Base-by-base conservation (phyloP, 2,888 invertebrate genomes). In the Rhagonycha lutea region DNA sequence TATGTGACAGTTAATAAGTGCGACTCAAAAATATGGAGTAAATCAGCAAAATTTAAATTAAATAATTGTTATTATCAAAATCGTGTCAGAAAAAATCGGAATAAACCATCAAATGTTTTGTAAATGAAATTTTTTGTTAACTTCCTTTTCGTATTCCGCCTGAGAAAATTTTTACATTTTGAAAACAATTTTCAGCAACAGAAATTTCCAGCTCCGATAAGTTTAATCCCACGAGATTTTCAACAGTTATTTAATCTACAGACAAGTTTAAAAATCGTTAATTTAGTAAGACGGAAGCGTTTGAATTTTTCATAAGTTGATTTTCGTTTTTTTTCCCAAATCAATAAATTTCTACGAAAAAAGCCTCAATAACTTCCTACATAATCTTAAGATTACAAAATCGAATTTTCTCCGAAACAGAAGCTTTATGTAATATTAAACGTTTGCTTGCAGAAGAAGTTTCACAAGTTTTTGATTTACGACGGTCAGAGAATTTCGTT, bases 1-100 rank as follows among this genome's bases (percentile, higher is more conserved):
- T 68, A 47, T 61, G 80, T 81, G 81, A 80, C 81, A 5, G 12
- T 12, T 11, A 18, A 18, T 63, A 23, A 24, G 18, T 18, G 18
- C 2, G 14, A 18, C 5, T 61, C 14, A 7, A 24, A 24, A 24
- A 24, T 2, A 24, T 24, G 24, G 4, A 24, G 24, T 24, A 24
- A 24, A 4, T 4, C 24, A 24, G 4, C 24, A 24, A 4, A 24
- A 4, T 18, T 18, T 18, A 18, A 18, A 18, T 18, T 18, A 18
- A 18, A 18, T 18, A 18, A 18, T 18, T 18, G 18, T 18, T 18
- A 18, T 18, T 18, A 18, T 18, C 18, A 18, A 18, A 18, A 18
- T 18, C 18, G 1, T 18, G 18, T 18, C 18, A 18, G 18, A 18
- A 18, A 18, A 1, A 8, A 28, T 28, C 9, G 1, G 28, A 28